These are phyloP conservation scores for Lypha dubia DNA, from an alignment of 2,888 invertebrate genomes.

Conservation along the genomic window DNA sequence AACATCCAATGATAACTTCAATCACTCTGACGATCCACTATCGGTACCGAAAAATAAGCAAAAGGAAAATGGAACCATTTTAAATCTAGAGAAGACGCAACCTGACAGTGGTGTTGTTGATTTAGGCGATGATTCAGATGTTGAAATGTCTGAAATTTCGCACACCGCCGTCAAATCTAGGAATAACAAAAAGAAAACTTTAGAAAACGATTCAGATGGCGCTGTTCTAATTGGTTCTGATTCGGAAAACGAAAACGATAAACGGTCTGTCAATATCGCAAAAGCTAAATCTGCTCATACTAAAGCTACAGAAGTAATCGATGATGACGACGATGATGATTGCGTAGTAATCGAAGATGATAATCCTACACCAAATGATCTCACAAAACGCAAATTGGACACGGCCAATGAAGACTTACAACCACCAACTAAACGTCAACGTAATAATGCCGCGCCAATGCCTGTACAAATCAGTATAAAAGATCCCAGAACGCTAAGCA, in stretches of 20 bases:
- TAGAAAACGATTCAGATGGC: conserved; percentile 78
- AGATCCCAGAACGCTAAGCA: conserved; percentile 81
- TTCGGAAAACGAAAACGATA: conserved; percentile 77
- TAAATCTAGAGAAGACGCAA: conserved; percentile 49
- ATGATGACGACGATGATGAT: conserved; percentile 84
- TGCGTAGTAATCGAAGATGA: conserved; percentile 85
- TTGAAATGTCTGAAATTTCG: conserved; percentile 69
- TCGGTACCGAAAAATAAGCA: conserved; percentile 48
- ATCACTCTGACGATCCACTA: conserved; percentile 60
- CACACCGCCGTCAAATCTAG: conserved; percentile 13
- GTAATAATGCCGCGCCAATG: conserved; percentile 73
- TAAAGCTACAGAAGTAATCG: conserved; percentile 61
- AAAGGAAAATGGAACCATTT: conserved; percentile 71
- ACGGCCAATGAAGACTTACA: conserved; percentile 84
- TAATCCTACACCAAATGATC: conserved; percentile 77
- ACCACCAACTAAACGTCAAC: conserved; percentile 80
- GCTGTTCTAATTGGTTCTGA: conserved; percentile 82
- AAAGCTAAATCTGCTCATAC: conserved; percentile 34
- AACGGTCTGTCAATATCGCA: conserved; percentile 33
- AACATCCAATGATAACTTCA: conserved; percentile 65
- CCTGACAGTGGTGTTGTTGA: conserved; percentile 77
- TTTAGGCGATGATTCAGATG: conserved; percentile 80
- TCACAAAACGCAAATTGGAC: conserved; percentile 83
- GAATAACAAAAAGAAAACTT: conserved; percentile 39
- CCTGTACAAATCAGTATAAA: conserved; percentile 81